phyloP scores from a whole-genome alignment of 2,888 invertebrate species.

The Limenitis camilla region DNA sequence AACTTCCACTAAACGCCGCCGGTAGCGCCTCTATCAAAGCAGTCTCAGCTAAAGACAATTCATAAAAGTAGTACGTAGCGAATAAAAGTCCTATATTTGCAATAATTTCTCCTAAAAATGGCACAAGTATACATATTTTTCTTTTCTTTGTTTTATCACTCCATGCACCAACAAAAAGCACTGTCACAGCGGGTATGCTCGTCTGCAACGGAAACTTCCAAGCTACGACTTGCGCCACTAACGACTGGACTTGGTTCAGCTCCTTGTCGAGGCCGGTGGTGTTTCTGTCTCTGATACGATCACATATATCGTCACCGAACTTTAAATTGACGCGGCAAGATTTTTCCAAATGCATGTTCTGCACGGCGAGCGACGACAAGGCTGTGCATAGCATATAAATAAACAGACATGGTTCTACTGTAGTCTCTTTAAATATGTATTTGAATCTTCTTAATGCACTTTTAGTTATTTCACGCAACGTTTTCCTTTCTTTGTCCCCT shows the following conservation, averaged over 20 bases:
- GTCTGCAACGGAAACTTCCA: conserved; percentile 77
- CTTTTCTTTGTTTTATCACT: conserved; percentile 75
- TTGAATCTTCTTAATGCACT: conserved; percentile 50
- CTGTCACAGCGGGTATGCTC: conserved; percentile 72
- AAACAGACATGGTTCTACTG: conserved; percentile 80
- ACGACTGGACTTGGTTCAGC: conserved; percentile 57
- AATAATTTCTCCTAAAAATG: conserved; percentile 72
- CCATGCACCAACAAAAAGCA: conserved; percentile 77
- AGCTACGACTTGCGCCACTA: conserved; percentile 70
- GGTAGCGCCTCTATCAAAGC: conserved; percentile 73
- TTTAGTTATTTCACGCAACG: conserved; percentile 55
- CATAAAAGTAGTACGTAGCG: conserved; percentile 72
- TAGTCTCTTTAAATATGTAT: conserved; percentile 54
- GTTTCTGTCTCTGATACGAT: conserved; percentile 59
- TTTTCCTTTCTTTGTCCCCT: conserved; percentile 33
- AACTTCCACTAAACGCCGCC: conserved; percentile 76
- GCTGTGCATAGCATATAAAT: conserved; percentile 78
- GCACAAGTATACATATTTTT: conserved; percentile 75
- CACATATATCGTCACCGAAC: conserved; percentile 70
- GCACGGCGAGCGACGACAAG: conserved; percentile 76
- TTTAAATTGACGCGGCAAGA: conserved; percentile 72
- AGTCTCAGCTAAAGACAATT: conserved; percentile 65
- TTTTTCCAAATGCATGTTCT: conserved; percentile 75
- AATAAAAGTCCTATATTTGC: conserved; percentile 69
- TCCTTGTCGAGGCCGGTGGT: conserved; percentile 58